A percentile compares a stretch with the other conserved stretches of the same genome.
These are phyloP conservation scores for Podilymbus podiceps DNA, from an alignment of 2,113 vertebrate genomes.

Conservation along the genomic window DNA sequence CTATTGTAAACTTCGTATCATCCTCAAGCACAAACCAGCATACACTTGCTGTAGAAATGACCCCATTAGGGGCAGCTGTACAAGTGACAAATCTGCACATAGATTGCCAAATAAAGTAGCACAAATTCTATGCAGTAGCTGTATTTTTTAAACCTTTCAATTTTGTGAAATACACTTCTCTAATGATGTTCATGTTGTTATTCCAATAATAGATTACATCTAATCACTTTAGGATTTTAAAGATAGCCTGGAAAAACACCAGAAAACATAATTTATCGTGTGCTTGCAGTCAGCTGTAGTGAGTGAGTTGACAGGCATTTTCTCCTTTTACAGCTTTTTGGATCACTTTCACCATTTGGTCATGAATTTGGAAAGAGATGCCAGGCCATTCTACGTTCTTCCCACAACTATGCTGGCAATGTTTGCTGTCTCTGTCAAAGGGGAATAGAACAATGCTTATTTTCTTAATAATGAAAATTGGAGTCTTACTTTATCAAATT, in stretches of 20 bases:
- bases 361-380: background rate
- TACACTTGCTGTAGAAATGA: background rate
- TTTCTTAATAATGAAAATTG: conserved; percentile 81
- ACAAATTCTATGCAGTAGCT: background rate
- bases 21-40: background rate
- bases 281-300: background rate
- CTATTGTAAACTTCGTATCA: background rate
- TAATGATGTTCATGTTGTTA: background rate
- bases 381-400: background rate
- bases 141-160: background rate
- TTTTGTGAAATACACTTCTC: background rate
- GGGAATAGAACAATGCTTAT: conserved; percentile 66
- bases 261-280: background rate
- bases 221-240: background rate
- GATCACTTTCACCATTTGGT: background rate
- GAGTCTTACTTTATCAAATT: conserved; percentile 77
- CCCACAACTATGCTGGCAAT: background rate
- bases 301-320: background rate
- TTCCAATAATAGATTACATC: background rate
- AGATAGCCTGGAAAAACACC: background rate
- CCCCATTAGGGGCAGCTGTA: background rate
- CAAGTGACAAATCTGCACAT: background rate
- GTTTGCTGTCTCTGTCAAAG: background rate
- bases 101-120: background rate
- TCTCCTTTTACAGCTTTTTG: background rate